Evolutionary conservation across 2,113 vertebrate genomes (phyloP), one percentile per base, ranked within the genome.

Genomic region (Trachemys scripta): DNA sequence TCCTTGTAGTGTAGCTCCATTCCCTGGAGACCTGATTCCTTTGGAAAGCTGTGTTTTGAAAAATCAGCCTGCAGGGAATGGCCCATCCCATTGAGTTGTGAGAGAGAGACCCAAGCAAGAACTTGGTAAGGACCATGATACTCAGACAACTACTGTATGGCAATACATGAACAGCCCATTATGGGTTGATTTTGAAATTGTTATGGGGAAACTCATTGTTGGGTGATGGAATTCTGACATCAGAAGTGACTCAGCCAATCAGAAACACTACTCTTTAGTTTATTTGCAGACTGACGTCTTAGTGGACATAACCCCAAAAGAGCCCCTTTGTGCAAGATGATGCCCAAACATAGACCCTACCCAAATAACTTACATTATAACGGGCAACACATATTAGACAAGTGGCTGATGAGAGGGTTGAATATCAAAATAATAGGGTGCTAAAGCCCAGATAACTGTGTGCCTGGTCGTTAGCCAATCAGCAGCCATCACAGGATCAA

Each of bases 1-100:
- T 2, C 87, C 45, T 1, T 0, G 0, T 47, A 16, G 1, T 5
- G 3, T 5, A 5, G 1, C 6, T 0, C 79, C 56, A 35, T 0
- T 17, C 72, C 29, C 49, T 62, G 65, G 59, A 54, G 50, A 31
- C 84, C 31, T 22, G 79, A 47, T 49, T n/a, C 82, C 78, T 17
- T 42, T 1, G 10, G 75, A 47, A 78, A 47, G 25, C 75, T 45
- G 42, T 45, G 72, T 76, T 45, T 76, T 22, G 75, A 78, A 78
- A 47, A 42, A 27, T 42, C 75, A 47, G 22, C 42, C 42, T 1
- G 0, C 0, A 2, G 57, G 54, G 16, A 78, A 53, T 8, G 78
- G 57, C 0, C 0, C 29, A 72, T 19, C 75, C 1, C 0, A 8
- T 35, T 8, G 3, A 22, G 3, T 83, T 1, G 0, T 35, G 45